Evolutionary conservation across 2,113 vertebrate genomes (phyloP), one percentile per base, ranked within the genome.

Genomic region (Solea senegalensis): DNA sequence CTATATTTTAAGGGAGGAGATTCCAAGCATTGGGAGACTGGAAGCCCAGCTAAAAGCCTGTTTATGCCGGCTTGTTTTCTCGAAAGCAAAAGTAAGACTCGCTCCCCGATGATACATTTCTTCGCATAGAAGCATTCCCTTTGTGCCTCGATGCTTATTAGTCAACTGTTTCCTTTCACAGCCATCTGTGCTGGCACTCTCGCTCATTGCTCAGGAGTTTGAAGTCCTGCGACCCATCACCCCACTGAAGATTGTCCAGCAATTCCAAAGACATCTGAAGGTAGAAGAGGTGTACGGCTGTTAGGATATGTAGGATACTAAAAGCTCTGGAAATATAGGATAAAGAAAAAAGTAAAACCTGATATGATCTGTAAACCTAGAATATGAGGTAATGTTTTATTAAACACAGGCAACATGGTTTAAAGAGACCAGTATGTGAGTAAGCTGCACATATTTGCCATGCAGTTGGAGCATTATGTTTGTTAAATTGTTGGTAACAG

Each of bases 21-120:
- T 95, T 60, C 86, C 96, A 89, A 97, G 94, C 78, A 94, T 97
- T 11, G 96, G 96, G 87, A 98, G 95, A 92, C 92, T 99, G 87
- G 98, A 99, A 95, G 98, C 96, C 67, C 96, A 99, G 88, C 92
- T 99, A 0, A 99, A 98, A 95, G 96, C 98, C 92, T 99, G 98
- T 86, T 95, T 94, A 90, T 99, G 97, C 90, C 95, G 95, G 58
- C 91, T 99, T 14, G 90, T 94, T 76, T 99, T 99, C 84, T 97
- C 97, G 83, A 99, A 97, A 94, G 97, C 98, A 80, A 99, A 97
- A 96, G 98, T 99, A 92, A 95, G 96, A 27, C 73, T 56, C 72
- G 59, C 27, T 66, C 66, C 28, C 26, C 49, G 85, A 76, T 0
- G 62, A 60, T 34, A 63, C 11, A 34, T 79, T 83, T 85, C 12